These are phyloP conservation scores for Cynocephalus volans DNA, from an alignment of 2,113 vertebrate genomes.

Conservation along the genomic window DNA sequence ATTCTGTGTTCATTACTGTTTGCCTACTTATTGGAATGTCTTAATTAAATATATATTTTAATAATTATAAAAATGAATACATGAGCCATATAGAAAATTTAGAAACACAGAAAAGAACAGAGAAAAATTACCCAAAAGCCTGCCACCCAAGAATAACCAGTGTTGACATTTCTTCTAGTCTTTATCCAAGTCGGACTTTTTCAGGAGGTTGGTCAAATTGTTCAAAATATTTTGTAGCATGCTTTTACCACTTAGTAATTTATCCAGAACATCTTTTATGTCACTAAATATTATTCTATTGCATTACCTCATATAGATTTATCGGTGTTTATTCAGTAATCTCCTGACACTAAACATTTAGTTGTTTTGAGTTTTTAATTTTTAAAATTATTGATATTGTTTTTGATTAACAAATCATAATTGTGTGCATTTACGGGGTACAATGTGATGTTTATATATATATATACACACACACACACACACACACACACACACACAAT, in stretches of 20 bases:
- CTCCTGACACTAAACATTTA: too few relatives aligned
- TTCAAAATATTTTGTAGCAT: not conserved
- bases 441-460: not conserved
- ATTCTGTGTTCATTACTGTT: not conserved
- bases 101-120: not conserved
- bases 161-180: not conserved
- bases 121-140: rapidly evolving
- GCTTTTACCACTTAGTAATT: not conserved
- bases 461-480: too few relatives aligned
- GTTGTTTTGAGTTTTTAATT: not conserved
- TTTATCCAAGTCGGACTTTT: not conserved
- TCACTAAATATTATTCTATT: not conserved
- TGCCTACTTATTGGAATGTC: not conserved
- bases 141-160: rapidly evolving
- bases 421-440: not conserved
- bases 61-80: not conserved
- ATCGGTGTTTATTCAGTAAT: not conserved
- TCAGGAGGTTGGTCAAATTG: too few relatives aligned
- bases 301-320: rapidly evolving
- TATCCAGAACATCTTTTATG: not conserved
- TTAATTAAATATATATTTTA: not conserved
- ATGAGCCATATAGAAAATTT: not conserved
- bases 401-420: not conserved
- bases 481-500: too few relatives aligned
- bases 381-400: not conserved